Percentiles rank a stretch among this genome's conserved stretches.
Evolutionary conservation across 1,140 invertebrate species (phyloP).

Genomic region (Trypoxylus dichotomus): DNA sequence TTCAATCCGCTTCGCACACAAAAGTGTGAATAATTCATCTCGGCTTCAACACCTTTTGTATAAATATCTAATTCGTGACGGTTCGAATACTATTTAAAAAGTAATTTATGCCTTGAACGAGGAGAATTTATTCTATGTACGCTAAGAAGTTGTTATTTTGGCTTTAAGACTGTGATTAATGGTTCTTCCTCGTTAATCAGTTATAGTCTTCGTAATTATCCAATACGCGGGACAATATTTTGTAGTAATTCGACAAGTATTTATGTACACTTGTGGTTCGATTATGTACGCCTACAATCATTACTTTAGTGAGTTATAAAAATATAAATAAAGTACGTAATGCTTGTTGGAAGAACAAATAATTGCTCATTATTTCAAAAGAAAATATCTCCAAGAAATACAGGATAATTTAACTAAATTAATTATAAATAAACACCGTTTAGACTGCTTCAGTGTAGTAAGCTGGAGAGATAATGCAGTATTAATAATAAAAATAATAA

Average conservation of each 20-base stretch:
- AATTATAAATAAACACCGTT: too few species aligned
- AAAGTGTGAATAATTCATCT: constrained; percentile 14
- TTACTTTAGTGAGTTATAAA: too few species aligned
- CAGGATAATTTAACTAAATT: too few species aligned
- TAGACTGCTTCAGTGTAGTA: too few species aligned
- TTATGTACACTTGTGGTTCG: background rate
- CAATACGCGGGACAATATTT: background rate
- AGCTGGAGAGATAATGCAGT: too few species aligned
- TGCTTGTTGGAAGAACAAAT: too few species aligned
- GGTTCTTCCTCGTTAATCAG: background rate
- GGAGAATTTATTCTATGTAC: background rate
- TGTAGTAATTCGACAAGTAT: background rate
- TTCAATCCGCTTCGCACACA: constrained; percentile 12
- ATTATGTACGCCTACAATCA: too few species aligned
- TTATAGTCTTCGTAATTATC: constrained; percentile 3
- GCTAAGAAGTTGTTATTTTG: background rate
- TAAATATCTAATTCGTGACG: constrained; percentile 22
- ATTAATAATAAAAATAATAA: too few species aligned
- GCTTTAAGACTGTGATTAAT: background rate
- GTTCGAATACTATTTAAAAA: constrained; percentile 9
- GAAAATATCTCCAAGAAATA: too few species aligned
- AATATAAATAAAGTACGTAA: too few species aligned
- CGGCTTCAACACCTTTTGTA: constrained; percentile 20
- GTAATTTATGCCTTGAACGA: constrained; percentile 8
- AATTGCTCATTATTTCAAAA: too few species aligned